phyloP scores from a whole-genome alignment of 2,888 invertebrate species.

The Xanthia togata region DNA sequence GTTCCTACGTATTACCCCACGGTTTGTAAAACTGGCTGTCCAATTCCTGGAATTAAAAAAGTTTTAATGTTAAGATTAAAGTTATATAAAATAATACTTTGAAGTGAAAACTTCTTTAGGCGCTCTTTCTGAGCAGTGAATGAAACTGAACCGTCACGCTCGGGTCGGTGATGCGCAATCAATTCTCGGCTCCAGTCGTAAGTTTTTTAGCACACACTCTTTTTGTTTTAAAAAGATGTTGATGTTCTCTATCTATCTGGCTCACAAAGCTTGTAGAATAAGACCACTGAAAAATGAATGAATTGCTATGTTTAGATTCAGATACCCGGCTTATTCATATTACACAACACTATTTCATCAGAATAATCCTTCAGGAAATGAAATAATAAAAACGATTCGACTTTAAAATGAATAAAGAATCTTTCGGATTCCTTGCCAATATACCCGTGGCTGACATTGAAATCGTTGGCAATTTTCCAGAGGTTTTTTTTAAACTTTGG shows the following conservation, averaged over 20 bases:
- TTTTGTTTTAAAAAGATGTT: not conserved
- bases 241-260: not conserved
- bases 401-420: not conserved
- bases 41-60: constrained; percentile 47
- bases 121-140: too few relatives aligned
- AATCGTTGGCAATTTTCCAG: constrained; percentile 6
- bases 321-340: not conserved
- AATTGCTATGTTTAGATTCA: not conserved
- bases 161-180: too few relatives aligned
- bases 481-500: too few relatives aligned
- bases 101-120: not conserved
- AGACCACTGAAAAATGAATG: not conserved
- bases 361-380: not conserved
- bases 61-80: not conserved
- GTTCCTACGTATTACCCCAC: constrained; percentile 27
- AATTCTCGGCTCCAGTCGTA: too few relatives aligned
- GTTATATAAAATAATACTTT: not conserved
- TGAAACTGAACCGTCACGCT: too few relatives aligned
- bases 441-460: constrained; percentile 5
- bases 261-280: not conserved
- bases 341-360: not conserved
- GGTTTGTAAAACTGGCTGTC: constrained; percentile 33
- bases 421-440: constrained; percentile 10
- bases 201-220: not conserved
- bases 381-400: constrained; percentile 2